Evolutionary conservation across 2,888 invertebrate genomes (phyloP), one percentile per base, ranked within the genome.

Genomic region (Tineola bisselliella): DNA sequence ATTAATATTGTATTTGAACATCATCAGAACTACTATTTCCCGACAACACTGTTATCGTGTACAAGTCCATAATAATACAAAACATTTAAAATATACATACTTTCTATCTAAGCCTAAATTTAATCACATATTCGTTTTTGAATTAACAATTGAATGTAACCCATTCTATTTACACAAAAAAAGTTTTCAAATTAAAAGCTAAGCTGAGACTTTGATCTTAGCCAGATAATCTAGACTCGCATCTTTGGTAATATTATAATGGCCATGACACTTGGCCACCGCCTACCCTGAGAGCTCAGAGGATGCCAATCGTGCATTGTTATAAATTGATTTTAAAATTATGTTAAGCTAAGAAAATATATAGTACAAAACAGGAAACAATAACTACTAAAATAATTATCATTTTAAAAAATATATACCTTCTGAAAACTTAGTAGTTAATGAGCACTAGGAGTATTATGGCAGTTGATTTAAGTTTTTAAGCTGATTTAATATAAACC

Each of bases 111-210:
- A 77, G 69, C 69, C 80, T 84, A 83, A 77, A n/a, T 3, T 81
- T 77, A 76, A 83, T 84, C 83, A 81, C 81, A 82, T 75, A 79
- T 79, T 72, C 57, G 74, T 73, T 72, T 76, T 74, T n/a, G 72
- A 73, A 77, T 73, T 71, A 83, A 84, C 82, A 81, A 75, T 59
- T 38, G 25, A 56, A 12, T 59, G 83, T 79, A 72, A 73, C 74
- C 70, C 75, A 75, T 75, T 71, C 77, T 78, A 79, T 78, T 74
- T 77, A 79, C 81, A 84, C 77, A 84, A 84, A 84, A 84, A 84
- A 82, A 75, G 76, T 48, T 18, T 2, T 10, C 38, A 38, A 56
- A 80, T 77, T 78, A 72, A 75, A 81, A 77, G 79, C 18, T 56
- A 56, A 30, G 8, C 19, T 19, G 56, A n/a, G 17, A 2, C 10